These are phyloP conservation scores for Rhopalosiphum nymphaeae DNA, from an alignment of 2,888 invertebrate species.

Conservation along the genomic window DNA sequence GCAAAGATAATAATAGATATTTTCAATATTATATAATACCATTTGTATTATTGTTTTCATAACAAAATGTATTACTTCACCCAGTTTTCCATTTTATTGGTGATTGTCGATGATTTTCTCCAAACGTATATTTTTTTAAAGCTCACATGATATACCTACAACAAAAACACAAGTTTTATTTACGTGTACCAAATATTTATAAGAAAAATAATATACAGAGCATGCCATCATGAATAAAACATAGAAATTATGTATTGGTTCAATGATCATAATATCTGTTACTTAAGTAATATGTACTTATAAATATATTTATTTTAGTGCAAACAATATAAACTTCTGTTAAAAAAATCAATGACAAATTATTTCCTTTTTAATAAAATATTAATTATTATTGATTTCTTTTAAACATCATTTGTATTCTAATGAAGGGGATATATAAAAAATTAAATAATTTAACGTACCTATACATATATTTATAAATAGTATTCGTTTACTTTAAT, in stretches of 20 bases:
- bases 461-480: background rate
- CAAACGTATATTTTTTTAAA: background rate
- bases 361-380: background rate
- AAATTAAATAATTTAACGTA: background rate
- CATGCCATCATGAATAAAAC: background rate
- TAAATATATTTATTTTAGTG: background rate
- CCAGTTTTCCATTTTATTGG: background rate
- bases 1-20: background rate
- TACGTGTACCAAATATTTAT: background rate
- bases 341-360: background rate
- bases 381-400: background rate
- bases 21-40: background rate
- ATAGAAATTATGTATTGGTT: background rate
- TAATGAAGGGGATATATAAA: background rate
- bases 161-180: constrained; percentile 1
- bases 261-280: background rate
- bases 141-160: constrained; percentile 11
- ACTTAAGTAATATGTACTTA: background rate
- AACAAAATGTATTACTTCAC: background rate
- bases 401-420: background rate
- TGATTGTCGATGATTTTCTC: background rate
- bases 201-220: background rate
- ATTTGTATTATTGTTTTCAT: background rate
- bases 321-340: background rate
- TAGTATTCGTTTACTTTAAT: background rate